Evolutionary conservation across 2,888 invertebrate genomes (phyloP), one percentile per base, ranked within the genome.

Genomic region (Amphimallon solstitiale): DNA sequence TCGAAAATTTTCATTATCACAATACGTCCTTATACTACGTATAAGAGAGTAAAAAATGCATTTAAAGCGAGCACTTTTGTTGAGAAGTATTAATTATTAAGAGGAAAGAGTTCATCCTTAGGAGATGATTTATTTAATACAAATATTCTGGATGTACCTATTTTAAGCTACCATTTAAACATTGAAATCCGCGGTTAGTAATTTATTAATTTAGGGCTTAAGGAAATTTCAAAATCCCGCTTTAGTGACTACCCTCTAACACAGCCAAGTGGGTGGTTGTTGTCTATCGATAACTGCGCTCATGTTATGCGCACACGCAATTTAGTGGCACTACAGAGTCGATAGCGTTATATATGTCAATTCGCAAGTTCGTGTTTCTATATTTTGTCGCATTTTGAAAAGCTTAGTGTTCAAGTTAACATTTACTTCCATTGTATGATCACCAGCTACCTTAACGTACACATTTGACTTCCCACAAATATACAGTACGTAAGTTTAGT

Each of bases 221-320:
- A 23, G 6, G 15, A 7, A n/a, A 34, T 59, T 60, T 60, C 37
- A 60, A 60, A 60, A 23, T 60, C 60, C 60, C 60, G 46, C 60
- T 17, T 6, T 10, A 6, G 7, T 9, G 9, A 34, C 29, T 21
- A 54, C 54, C 54, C 54, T 38, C 21, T 19, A 9, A 29, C 15
- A 19, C 19, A 37, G 52, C 19, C 37, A 38, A 45, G 75, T 73
- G 75, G 71, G 71, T 71, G 72, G 71, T 66, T 71, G 72, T 71
- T 69, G 17, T 73, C 77, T 81, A 82, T 82, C 81, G 82, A 82
- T 81, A 78, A 75, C 78, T 81, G 81, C 81, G 81, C 80, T 72
- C 71, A 68, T 74, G 56, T 63, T 71, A 65, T 81, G 82, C 82
- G 82, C 81, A 68, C 54, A 69, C 71, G 77, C 75, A 77, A 77